A percentile compares a stretch with the other conserved stretches of the same genome.
These are phyloP conservation scores for Cottus gobio DNA, from an alignment of 2,113 vertebrate genomes.

Conservation along the genomic window DNA sequence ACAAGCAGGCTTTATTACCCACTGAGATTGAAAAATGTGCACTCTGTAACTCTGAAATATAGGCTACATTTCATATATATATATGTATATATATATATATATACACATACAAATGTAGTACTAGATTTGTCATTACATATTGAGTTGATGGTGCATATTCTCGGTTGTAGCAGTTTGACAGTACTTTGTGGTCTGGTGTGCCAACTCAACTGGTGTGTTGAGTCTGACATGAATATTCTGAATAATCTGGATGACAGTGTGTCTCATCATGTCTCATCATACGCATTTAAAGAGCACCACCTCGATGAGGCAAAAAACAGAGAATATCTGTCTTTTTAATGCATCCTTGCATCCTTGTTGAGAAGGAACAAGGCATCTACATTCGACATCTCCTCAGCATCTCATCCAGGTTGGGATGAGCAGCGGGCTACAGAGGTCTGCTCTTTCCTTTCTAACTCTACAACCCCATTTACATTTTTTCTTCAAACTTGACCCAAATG, in stretches of 20 bases:
- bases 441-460: not conserved
- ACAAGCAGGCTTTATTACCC: conserved; percentile 53
- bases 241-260: conserved; percentile 7
- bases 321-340: not conserved
- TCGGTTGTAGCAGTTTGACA: not conserved
- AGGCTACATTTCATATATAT: not conserved
- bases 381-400: too few relatives aligned
- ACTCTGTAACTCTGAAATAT: not conserved
- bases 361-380: not conserved
- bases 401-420: not conserved
- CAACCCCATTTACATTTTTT: not conserved
- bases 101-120: not conserved
- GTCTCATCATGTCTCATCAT: conserved; percentile 1
- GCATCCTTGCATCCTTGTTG: too few relatives aligned
- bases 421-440: not conserved
- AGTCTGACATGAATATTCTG: conserved; percentile 27
- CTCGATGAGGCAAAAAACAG: too few relatives aligned
- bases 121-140: not conserved
- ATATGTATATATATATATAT: not conserved
- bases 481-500: not conserved
- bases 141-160: conserved; percentile 2
- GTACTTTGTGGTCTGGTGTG: conserved; percentile 8
- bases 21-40: conserved; percentile 37
- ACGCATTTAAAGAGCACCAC: too few relatives aligned
- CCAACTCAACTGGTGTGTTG: too few relatives aligned